Base-by-base conservation (phyloP, 2,113 vertebrate genomes). In the Cyanistes caeruleus region DNA sequence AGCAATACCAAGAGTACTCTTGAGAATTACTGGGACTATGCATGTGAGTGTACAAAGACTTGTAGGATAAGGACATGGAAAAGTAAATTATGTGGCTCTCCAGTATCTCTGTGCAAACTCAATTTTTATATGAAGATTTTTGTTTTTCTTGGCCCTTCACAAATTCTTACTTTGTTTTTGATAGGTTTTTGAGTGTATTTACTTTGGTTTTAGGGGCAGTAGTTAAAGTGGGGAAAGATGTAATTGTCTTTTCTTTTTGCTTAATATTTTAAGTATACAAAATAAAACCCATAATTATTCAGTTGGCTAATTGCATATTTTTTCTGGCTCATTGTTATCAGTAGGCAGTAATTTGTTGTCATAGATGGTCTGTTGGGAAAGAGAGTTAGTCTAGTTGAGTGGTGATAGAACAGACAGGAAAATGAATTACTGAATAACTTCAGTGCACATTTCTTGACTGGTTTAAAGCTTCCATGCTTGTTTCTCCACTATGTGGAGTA, bases 191-290 rank as follows among this genome's bases (percentile, higher is more conserved):
- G 56, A 94, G 37, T 79, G 46, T 94, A 82, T 97, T 97, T 95
- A 85, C 86, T 95, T 97, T 94, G 83, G 74, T 37, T 93, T 95
- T 88, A 69, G 41, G 43, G 62, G 30, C 49, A 89, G 85, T 86
- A 93, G 60, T 94, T 95, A 79, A 95, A 89, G 69, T 92, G 22
- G 52, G 68, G 53, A 49, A 92, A 96, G 53, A 87, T 63, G 46
- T 94, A 95, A 94, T 87, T 85, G 59, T 74, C 65, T 77, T 69
- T 90, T 78, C 35, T 86, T 87, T 92, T 92, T 95, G 44, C 87
- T 82, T 94, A 94, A 95, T 69, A 46, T 73, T 90, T 92, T 87
- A 97, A 77, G 76, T 85, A 68, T 76, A 96, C 83, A 83, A 94
- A 92, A 87, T 79, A 75, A 73, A 93, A 6, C 0, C 49, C 41